Evolutionary conservation across 2,888 invertebrate genomes (phyloP), one percentile per base, ranked within the genome.

Genomic region (Apotomis turbidana): DNA sequence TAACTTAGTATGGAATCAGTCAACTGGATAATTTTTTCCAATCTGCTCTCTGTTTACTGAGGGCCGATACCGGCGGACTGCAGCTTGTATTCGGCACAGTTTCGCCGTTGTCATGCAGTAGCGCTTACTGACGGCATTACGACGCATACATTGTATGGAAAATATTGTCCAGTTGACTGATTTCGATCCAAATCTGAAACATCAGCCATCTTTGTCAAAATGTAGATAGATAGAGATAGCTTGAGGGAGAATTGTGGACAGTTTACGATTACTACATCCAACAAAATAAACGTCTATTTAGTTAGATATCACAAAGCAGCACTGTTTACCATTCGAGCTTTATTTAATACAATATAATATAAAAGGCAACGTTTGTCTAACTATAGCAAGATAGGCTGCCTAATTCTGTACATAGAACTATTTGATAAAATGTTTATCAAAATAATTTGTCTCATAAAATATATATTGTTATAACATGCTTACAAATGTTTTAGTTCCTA

Each of bases 251-350:
- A 41, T 41, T 5, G 68, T 61, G 61, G 54, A 61, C 46, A 69
- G 27, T 68, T 52, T 46, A 41, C 13, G 41, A 12, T 60, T 71
- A 27, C 66, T 55, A 71, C 55, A 38, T 57, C 61, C 61, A 52
- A 71, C 46, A 57, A 57, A 67, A 60, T 51, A 44, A 58, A 64
- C 12, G 10, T 59, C 13, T 58, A 57, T 70, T 67, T 49, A 71
- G 55, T 54, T 61, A 68, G 61, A 57, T 62, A 71, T 71, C 71
- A 71, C 71, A 71, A 71, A 71, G 67, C 71, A 62, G 71, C 57
- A 52, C 63, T 60, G 41, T 55, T 61, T 60, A 49, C 41, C 44
- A 62, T 71, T 71, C 71, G 67, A 71, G 71, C 9, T 55, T 57
- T 49, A 54, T 49, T 66, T 67, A 66, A 15, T 51, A 52, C 6